These are phyloP conservation scores for Cordylochernes scorpioides DNA, from an alignment of 2,888 invertebrate genomes.

Conservation along the genomic window DNA sequence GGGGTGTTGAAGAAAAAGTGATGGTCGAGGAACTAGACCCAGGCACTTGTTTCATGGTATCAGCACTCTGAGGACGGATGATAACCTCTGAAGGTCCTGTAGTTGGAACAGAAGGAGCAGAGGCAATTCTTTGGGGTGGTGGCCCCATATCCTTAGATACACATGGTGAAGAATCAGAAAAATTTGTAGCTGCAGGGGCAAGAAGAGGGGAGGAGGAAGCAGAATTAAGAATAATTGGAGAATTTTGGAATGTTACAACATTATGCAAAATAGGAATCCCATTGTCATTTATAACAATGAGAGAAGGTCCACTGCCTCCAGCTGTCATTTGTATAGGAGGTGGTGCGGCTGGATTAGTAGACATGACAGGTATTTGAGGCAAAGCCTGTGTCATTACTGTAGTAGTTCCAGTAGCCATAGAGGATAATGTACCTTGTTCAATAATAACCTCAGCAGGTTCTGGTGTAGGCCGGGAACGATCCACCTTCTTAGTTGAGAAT, in stretches of 20 bases:
- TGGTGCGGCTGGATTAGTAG: constrained; percentile 2
- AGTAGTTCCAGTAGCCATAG: no score
- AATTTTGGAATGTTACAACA: constrained; percentile 1
- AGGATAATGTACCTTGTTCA: no score
- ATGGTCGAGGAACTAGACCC: not conserved
- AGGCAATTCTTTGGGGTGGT: no score
- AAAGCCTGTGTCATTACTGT: constrained; percentile 9
- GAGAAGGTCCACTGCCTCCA: not conserved
- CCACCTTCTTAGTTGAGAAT: no score
- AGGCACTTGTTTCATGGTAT: constrained; percentile 1
- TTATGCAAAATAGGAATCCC: constrained; percentile 2
- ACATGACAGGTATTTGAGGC: constrained; percentile 10
- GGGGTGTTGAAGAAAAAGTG: constrained; percentile 1
- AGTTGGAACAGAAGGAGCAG: constrained; percentile 1
- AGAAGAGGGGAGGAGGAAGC: not conserved
- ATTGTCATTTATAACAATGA: constrained; percentile 2
- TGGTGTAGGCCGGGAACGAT: no score
- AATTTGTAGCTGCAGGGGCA: no score
- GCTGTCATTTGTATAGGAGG: not conserved
- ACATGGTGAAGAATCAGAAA: no score
- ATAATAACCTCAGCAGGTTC: no score
- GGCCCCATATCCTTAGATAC: not conserved
- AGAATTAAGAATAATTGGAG: not conserved
- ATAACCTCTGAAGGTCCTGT: not conserved
- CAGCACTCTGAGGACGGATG: not conserved